Conservation (phyloP, 2,888 invertebrate species). For the Nephrocerus scutellatus region DNA sequence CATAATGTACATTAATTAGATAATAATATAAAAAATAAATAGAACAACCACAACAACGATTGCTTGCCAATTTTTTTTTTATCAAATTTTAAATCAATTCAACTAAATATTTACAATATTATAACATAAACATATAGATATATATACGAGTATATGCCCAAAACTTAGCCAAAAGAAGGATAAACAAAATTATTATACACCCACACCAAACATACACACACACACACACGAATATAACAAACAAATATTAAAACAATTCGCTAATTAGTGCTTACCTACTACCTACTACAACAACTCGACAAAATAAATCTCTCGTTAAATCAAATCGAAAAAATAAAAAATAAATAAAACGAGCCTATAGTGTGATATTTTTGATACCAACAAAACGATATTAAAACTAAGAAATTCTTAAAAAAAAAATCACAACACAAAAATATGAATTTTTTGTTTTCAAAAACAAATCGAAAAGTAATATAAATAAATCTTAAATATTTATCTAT, state of each 20-base stretch:
- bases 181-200: background rate
- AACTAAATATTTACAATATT: background rate
- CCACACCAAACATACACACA: background rate
- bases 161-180: too few species aligned
- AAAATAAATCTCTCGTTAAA: slow-evolving; percentile 8
- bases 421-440: too few species aligned
- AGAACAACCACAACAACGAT: slow-evolving; percentile 8
- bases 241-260: slow-evolving; percentile 4
- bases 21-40: slow-evolving; percentile 3
- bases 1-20: slow-evolving; percentile 9
- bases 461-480: too few species aligned
- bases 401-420: slow-evolving; percentile 1
- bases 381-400: slow-evolving; percentile 16
- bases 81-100: slow-evolving; percentile 4
- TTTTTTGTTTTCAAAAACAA: too few species aligned
- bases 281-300: slow-evolving; percentile 8
- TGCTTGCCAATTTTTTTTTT: slow-evolving; percentile 18
- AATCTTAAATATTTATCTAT: too few species aligned
- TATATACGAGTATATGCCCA: slow-evolving; percentile 13
- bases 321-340: slow-evolving; percentile 1
- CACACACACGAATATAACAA: slow-evolving; percentile 2
- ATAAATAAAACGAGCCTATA: slow-evolving; percentile 6
- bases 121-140: too few species aligned
- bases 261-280: slow-evolving; percentile 4
- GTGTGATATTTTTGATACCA: slow-evolving; percentile 24